These are phyloP conservation scores for Nemapogon koenigi DNA, from an alignment of 2,888 invertebrate genomes.

Conservation along the genomic window DNA sequence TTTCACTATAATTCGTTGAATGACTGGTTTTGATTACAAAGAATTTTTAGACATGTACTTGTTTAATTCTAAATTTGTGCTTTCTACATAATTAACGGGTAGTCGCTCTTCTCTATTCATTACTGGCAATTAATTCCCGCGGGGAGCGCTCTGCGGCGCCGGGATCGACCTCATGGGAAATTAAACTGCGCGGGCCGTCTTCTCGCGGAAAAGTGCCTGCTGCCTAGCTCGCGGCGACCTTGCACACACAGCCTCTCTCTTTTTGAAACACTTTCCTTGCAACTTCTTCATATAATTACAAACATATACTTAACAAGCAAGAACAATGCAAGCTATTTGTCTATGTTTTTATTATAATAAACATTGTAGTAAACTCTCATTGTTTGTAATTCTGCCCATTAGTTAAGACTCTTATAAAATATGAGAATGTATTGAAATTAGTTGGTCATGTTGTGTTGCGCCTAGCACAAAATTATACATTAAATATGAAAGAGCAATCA, in stretches of 20 bases:
- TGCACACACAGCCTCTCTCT: no score
- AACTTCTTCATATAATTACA: no score
- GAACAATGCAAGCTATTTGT: no score
- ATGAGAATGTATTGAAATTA: conserved; percentile 48
- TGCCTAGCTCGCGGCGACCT: conserved; percentile 25
- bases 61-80: conserved; percentile 7
- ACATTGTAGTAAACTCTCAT: no score
- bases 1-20: background rate
- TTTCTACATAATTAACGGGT: conserved; percentile 52
- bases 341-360: no score
- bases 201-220: conserved; percentile 28
- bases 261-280: no score
- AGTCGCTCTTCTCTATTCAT: conserved; percentile 65
- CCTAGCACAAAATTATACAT: conserved; percentile 45
- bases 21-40: background rate
- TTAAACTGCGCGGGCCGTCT: conserved; percentile 62
- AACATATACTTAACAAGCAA: no score
- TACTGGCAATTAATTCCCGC: conserved; percentile 65
- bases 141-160: conserved; percentile 57
- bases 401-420: no score
- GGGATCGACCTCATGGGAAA: conserved; percentile 66
- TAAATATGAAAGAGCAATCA: conserved; percentile 60
- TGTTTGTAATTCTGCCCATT: no score
- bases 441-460: conserved; percentile 39
- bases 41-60: conserved; percentile 12